These are phyloP conservation scores for Adineta ricciae DNA, from an alignment of 2,888 invertebrate genomes.

Conservation along the genomic window DNA sequence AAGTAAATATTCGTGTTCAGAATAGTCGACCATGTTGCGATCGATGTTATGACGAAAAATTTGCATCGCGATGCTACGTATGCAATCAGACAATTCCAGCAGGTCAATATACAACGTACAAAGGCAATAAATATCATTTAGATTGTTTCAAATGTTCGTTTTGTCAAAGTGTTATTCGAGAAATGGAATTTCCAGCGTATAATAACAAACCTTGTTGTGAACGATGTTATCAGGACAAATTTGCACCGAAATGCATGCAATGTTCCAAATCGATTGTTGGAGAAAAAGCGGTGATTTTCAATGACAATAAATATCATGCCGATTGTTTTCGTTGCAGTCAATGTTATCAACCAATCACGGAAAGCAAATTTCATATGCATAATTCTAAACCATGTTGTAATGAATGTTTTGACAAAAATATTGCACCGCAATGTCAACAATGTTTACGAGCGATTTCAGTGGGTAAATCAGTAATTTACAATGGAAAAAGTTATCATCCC, in stretches of 20 bases:
- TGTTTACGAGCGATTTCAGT: background rate
- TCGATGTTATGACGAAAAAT: background rate
- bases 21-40: background rate
- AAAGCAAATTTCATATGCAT: background rate
- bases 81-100: background rate
- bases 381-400: background rate
- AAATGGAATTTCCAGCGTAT: background rate
- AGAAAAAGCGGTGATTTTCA: too few relatives aligned
- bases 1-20: too few relatives aligned
- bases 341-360: background rate
- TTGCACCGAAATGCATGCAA: background rate
- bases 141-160: background rate
- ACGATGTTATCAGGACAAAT: background rate
- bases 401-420: background rate
- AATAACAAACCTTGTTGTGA: background rate
- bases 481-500: background rate
- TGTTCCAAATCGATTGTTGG: background rate
- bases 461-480: background rate
- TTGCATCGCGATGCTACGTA: background rate
- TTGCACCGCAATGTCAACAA: background rate
- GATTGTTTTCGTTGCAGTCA: background rate
- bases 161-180: background rate
- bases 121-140: background rate
- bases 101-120: background rate
- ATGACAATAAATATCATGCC: background rate